These are phyloP conservation scores for Psix sp. DNA, from an alignment of 1,140 invertebrate species.

Conservation along the genomic window DNA sequence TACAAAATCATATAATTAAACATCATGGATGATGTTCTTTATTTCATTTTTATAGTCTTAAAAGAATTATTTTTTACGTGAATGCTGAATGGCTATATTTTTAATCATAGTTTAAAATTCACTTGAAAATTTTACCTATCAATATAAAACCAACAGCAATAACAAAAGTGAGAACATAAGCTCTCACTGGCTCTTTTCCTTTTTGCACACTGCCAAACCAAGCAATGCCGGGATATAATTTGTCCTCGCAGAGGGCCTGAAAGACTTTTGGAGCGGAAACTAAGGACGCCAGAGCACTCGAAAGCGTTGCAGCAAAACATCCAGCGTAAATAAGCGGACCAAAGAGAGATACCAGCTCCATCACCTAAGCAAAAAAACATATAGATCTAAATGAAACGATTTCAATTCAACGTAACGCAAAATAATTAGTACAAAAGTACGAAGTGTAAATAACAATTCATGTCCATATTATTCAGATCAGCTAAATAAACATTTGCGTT, in stretches of 20 bases:
- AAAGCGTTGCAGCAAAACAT: constrained; percentile 97
- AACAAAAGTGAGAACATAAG: constrained; percentile 93
- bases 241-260: constrained; percentile 97
- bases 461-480: too few relatives aligned
- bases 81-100: too few relatives aligned
- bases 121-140: too few relatives aligned
- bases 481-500: constrained; percentile 16
- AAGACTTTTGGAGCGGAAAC: constrained; percentile 97
- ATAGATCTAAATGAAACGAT: not conserved
- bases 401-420: not conserved
- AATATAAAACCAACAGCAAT: constrained; percentile 92
- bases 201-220: constrained; percentile 93
- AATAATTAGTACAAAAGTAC: constrained; percentile 5
- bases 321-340: constrained; percentile 96
- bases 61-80: too few relatives aligned
- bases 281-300: constrained; percentile 95
- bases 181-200: constrained; percentile 93
- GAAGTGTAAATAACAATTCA: constrained; percentile 8
- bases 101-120: too few relatives aligned
- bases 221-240: constrained; percentile 93
- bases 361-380: constrained; percentile 81
- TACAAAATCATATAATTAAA: too few relatives aligned
- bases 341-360: constrained; percentile 92
- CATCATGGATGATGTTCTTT: too few relatives aligned
- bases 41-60: too few relatives aligned